phyloP scores from a whole-genome alignment of 2,888 invertebrate genomes.

The Eupithecia centaureata region DNA sequence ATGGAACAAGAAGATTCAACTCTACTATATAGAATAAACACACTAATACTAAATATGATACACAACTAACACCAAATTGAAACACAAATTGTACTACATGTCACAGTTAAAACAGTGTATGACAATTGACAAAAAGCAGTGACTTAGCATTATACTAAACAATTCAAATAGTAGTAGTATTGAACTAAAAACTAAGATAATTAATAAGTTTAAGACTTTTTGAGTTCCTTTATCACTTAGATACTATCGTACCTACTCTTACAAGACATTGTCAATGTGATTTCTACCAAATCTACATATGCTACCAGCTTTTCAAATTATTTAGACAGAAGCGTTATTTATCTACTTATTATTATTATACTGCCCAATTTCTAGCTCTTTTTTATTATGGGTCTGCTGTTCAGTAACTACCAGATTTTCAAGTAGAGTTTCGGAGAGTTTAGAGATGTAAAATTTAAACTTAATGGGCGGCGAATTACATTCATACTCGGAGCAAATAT shows the following conservation, averaged over 20 bases:
- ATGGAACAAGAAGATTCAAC: not conserved
- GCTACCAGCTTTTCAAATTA: not conserved
- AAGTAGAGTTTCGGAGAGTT: not conserved
- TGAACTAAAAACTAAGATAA: not conserved
- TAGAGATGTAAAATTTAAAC: not conserved
- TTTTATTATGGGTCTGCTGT: too few species aligned
- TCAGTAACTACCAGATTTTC: not conserved
- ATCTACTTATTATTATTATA: not conserved
- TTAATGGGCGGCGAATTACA: not conserved
- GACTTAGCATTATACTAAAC: not conserved
- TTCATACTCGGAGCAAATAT: not conserved
- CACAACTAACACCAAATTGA: too few species aligned
- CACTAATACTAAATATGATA: too few species aligned
- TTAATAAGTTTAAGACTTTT: not conserved
- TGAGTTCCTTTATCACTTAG: not conserved
- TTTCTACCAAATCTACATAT: not conserved
- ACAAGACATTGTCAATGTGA: not conserved
- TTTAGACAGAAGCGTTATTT: not conserved
- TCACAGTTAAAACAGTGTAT: not conserved
- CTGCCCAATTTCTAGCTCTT: too few species aligned
- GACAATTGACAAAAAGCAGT: not conserved
- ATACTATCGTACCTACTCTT: not conserved
- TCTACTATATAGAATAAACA: not conserved
- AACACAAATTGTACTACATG: not conserved
- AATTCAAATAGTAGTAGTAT: not conserved